These are phyloP conservation scores for Syngnathus rostellatus DNA, from an alignment of 2,797 vertebrate species.

Conservation along the genomic window DNA sequence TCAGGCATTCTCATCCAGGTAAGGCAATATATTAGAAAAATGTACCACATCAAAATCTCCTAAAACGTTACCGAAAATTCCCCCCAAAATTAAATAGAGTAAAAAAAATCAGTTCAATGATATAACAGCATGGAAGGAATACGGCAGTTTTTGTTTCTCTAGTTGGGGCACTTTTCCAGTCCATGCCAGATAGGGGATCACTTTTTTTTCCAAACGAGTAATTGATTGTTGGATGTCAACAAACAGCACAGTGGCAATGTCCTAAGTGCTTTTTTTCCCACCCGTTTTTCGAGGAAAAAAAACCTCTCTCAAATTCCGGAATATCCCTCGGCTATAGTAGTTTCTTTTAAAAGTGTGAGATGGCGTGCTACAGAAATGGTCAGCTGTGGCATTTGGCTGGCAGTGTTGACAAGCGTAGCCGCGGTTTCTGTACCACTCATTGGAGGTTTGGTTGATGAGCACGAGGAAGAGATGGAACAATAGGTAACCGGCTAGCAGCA, in stretches of 20 bases:
- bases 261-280: slow-evolving; percentile 64
- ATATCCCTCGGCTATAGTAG: slow-evolving; percentile 65
- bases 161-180: background rate
- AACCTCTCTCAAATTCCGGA: slow-evolving; percentile 67
- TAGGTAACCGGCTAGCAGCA: slow-evolving; percentile 79
- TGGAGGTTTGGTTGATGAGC: slow-evolving; percentile 85
- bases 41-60: background rate
- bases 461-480: slow-evolving; percentile 78
- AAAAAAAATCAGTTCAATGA: background rate
- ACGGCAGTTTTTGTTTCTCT: background rate
- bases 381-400: slow-evolving; percentile 33
- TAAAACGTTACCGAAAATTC: too few species aligned
- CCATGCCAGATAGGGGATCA: background rate
- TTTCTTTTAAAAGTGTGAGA: slow-evolving; percentile 55
- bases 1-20: background rate
- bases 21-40: background rate
- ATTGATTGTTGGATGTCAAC: background rate
- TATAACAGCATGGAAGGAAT: background rate
- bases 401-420: slow-evolving; percentile 62
- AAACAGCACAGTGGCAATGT: slow-evolving; percentile 7
- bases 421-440: slow-evolving; percentile 83
- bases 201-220: slow-evolving; percentile 25
- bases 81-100: too few species aligned
- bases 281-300: slow-evolving; percentile 54
- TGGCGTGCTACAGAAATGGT: slow-evolving; percentile 24